Percentiles rank a stretch among this genome's conserved stretches.
These are phyloP conservation scores for Mirounga angustirostris DNA, from an alignment of 2,113 vertebrate genomes.

Conservation along the genomic window DNA sequence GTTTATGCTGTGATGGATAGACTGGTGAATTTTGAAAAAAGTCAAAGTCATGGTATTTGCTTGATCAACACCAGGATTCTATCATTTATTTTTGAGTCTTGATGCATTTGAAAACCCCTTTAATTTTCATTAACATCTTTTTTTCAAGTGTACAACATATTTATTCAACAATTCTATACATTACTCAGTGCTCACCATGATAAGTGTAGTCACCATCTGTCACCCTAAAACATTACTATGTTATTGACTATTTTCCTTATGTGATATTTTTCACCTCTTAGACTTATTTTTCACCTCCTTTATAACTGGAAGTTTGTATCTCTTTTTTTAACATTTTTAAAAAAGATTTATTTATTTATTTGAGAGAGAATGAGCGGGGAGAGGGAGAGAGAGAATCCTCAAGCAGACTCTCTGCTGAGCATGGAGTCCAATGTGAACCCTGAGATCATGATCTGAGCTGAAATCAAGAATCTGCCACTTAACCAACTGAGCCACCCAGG, in stretches of 20 bases:
- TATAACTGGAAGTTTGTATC: not conserved
- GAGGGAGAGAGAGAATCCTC: not conserved
- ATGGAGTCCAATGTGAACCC: not conserved
- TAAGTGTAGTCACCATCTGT: not conserved
- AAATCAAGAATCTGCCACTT: not conserved
- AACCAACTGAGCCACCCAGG: not conserved
- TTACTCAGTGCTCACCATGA: not conserved
- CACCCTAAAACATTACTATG: not conserved
- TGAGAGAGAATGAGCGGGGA: not conserved
- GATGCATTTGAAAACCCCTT: not conserved
- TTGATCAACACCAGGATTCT: conserved; percentile 76
- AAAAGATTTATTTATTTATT: not conserved
- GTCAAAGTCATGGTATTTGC: conserved; percentile 72
- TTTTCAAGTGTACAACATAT: not conserved
- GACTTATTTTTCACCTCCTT: not conserved
- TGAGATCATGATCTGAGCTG: not conserved
- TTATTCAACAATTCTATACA: not conserved
- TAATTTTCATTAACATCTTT: not conserved
- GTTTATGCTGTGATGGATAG: conserved; percentile 61
- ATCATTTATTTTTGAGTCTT: conserved; percentile 37
- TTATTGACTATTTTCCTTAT: not conserved
- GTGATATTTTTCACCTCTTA: not conserved
- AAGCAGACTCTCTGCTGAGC: not conserved
- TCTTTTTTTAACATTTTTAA: not conserved
- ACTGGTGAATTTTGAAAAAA: conserved; percentile 47